Evolutionary conservation across 2,797 vertebrate species (phyloP), one percentile per base, ranked within the genome.

Genomic region (Mionectes olivaceus): DNA sequence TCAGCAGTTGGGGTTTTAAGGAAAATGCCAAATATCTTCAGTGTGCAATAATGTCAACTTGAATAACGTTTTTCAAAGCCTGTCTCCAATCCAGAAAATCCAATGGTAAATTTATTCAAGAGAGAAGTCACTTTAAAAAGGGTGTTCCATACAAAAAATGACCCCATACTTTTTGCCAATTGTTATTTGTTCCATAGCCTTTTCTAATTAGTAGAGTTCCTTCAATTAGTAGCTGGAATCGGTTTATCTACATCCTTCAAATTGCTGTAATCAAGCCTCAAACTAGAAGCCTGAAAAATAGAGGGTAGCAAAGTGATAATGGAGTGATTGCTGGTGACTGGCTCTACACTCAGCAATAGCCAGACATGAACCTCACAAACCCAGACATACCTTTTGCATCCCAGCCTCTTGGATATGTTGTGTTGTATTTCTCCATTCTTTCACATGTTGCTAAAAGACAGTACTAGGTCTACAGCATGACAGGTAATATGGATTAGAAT

Each of bases 261-360:
- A 96, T 95, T 88, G 92, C 69, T 96, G 91, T 91, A 95, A 90
- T 96, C 91, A 97, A 92, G 76, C 59, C 37, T 88, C 79, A 88
- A 52, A 93, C 61, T 52, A 86, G 76, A 9, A 79, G 28, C 37
- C 59, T 92, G 91, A 94, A 91, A 96, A 96, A 87, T 13, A 89
- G 59, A 69, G 83, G 61, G 55, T 93, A 75, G 60, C 63, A 53
- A 50, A 69, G 49, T 53, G 74, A 41, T 75, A 94, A 59, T 16
- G 83, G 59, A 69, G 60, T 49, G 35, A 88, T 56, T 81, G 19
- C 35, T 86, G 43, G 28, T 81, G 89, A 28, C 46, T 88, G 87
- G 60, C 18, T 83, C 57, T 46, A 65, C 39, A 61, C n/a, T 33
- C 69, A 90, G 37, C 47, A 70, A 33, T 1, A 81, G 50, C 50